Evolutionary conservation across 2,888 invertebrate species (phyloP).

Genomic region (Apantesis nais): DNA sequence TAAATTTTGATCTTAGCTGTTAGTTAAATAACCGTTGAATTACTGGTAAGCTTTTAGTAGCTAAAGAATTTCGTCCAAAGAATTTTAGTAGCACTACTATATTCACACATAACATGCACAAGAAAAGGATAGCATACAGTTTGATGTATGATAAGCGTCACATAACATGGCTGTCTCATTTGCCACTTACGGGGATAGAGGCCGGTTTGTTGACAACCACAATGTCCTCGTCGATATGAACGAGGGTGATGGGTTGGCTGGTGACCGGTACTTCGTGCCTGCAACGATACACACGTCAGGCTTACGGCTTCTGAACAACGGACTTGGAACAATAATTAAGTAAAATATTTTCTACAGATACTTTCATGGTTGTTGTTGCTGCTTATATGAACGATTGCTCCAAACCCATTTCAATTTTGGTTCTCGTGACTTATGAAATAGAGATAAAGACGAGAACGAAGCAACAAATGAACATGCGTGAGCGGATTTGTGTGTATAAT

Average conservation of each 20-base stretch:
- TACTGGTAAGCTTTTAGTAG: neutral
- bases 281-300: conserved; percentile 86
- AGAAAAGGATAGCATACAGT: conserved; percentile 50
- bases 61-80: conserved; percentile 8
- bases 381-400: conserved; percentile 53
- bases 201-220: conserved; percentile 99
- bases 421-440: conserved; percentile 66
- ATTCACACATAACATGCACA: conserved; percentile 52
- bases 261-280: conserved; percentile 99
- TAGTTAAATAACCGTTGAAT: conserved; percentile 1
- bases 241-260: conserved; percentile 97
- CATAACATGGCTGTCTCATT: conserved; percentile 90
- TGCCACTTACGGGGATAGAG: conserved; percentile 99
- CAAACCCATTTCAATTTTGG: conserved; percentile 61
- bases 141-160: conserved; percentile 90
- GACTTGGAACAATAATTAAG: conserved; percentile 59
- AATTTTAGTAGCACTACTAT: conserved; percentile 31
- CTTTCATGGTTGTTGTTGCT: conserved; percentile 13
- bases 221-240: conserved; percentile 99
- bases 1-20: conserved; percentile 1
- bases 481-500: conserved; percentile 51
- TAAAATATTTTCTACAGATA: conserved; percentile 25
- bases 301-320: conserved; percentile 53
- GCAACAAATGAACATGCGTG: conserved; percentile 82
- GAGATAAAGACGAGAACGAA: conserved; percentile 67